phyloP scores from a whole-genome alignment of 1,140 invertebrate genomes.

The Ips nitidus region DNA sequence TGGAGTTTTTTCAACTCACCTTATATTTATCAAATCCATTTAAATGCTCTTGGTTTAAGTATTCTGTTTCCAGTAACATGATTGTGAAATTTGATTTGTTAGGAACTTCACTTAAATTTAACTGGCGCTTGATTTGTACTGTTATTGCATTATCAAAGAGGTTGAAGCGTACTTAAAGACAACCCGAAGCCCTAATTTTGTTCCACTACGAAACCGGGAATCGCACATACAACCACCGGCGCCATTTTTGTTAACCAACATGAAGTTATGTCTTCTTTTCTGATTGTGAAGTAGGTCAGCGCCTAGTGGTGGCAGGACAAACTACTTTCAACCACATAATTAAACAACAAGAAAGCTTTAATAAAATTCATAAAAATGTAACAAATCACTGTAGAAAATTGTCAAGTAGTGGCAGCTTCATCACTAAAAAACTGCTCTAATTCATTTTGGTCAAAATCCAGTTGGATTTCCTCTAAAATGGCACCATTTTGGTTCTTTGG shows the following conservation, averaged over 20 bases:
- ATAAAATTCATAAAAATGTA: not conserved
- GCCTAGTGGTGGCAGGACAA: no score
- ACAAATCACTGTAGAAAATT: not conserved
- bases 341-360: not conserved
- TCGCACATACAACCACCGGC: conserved; percentile 1
- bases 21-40: conserved; percentile 91
- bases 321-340: not conserved
- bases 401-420: not conserved
- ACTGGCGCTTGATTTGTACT: not conserved
- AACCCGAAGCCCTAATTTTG: not conserved
- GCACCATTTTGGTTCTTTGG: conserved; percentile 47
- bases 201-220: not conserved
- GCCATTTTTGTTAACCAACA: not conserved
- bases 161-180: not conserved
- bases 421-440: conserved; percentile 49
- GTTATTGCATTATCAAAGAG: not conserved
- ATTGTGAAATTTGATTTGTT: not conserved
- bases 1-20: conserved; percentile 59
- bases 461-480: conserved; percentile 51
- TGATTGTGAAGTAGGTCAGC: no score
- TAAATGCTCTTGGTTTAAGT: conserved; percentile 77
- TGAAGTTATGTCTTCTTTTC: not conserved
- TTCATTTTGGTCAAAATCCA: conserved; percentile 50
- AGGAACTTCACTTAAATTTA: not conserved
- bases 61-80: conserved; percentile 61